Evolutionary conservation across 1,140 invertebrate genomes (phyloP).

Genomic region (Lerema accius): DNA sequence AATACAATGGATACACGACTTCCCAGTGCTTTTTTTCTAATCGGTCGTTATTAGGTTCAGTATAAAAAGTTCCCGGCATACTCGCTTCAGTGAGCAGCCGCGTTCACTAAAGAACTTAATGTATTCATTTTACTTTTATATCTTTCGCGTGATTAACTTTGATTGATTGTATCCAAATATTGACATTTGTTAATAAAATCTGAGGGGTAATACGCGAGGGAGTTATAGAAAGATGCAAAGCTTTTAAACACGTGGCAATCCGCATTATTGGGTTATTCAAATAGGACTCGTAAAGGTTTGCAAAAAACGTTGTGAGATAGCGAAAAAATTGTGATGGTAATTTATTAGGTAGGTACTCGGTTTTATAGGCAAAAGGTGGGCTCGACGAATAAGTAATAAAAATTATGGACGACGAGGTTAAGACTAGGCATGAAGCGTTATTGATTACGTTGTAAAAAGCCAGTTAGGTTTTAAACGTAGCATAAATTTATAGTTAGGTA

Average conservation of each 20-base stretch:
- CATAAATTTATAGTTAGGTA: too few species aligned
- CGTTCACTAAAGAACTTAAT: constrained; percentile 69
- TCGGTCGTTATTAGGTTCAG: constrained; percentile 65
- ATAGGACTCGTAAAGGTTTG: too few species aligned
- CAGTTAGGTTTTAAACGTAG: too few species aligned
- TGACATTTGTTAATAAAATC: constrained; percentile 74
- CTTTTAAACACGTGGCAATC: constrained; percentile 6
- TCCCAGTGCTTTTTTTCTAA: constrained; percentile 68
- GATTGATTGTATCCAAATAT: constrained; percentile 81
- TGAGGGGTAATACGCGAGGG: constrained; percentile 38
- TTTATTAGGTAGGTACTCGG: constrained; percentile 8
- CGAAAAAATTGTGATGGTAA: constrained; percentile 10
- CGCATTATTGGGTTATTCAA: constrained; percentile 11
- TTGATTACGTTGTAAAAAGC: constrained; percentile 19
- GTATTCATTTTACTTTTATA: constrained; percentile 80
- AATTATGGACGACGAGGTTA: constrained; percentile 13
- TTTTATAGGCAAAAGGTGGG: constrained; percentile 24
- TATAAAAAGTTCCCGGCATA: constrained; percentile 60
- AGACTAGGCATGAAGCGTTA: constrained; percentile 10
- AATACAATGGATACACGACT: constrained; percentile 54
- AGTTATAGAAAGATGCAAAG: constrained; percentile 14
- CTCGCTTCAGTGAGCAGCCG: constrained; percentile 58
- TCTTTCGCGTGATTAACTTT: constrained; percentile 81
- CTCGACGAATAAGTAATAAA: constrained; percentile 14
- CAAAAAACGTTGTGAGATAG: too few species aligned